phyloP scores from a whole-genome alignment of 2,797 vertebrate genomes.

The Cottoperca gobio region DNA sequence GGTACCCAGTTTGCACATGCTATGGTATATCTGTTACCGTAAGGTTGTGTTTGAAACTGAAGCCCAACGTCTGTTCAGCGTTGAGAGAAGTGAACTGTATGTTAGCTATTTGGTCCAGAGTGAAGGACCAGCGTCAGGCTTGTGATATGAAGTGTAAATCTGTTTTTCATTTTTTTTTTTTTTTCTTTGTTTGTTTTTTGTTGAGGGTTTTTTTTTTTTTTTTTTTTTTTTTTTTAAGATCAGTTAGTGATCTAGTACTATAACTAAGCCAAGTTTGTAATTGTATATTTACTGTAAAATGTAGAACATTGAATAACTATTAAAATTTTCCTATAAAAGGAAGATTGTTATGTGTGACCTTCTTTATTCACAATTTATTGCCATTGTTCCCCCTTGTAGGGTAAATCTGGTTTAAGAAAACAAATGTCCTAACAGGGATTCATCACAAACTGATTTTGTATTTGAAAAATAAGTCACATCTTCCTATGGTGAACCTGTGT shows the following conservation, averaged over 20 bases:
- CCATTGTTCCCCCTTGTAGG: not conserved
- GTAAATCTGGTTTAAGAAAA: not conserved
- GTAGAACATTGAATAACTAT: slow-evolving; percentile 99
- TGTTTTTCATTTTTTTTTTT: slow-evolving; percentile 80
- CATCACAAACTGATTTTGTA: not conserved
- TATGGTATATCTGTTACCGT: slow-evolving; percentile 83
- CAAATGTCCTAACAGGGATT: not conserved
- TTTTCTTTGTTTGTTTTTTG: slow-evolving; percentile 43
- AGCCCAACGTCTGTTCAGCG: slow-evolving; percentile 81
- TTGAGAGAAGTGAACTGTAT: slow-evolving; percentile 84
- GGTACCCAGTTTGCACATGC: slow-evolving; percentile 85
- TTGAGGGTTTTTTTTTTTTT: slow-evolving; percentile 26
- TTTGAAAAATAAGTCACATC: not conserved
- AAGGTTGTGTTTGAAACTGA: slow-evolving; percentile 82
- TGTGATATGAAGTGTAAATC: slow-evolving; percentile 96
- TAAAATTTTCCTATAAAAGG: slow-evolving; percentile 95
- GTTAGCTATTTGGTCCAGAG: slow-evolving; percentile 85
- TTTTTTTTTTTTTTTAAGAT: slow-evolving; percentile 84
- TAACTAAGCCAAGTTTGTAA: slow-evolving; percentile 99
- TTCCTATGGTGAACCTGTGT: not conserved
- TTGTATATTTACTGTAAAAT: slow-evolving; percentile 99
- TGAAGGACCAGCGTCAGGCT: slow-evolving; percentile 87
- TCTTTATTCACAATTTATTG: not conserved
- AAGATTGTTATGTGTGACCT: slow-evolving; percentile 37
- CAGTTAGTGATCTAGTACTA: slow-evolving; percentile 97